Conservation (phyloP, 92 coral and sea anemone genomes). For the Porites divaricata region DNA sequence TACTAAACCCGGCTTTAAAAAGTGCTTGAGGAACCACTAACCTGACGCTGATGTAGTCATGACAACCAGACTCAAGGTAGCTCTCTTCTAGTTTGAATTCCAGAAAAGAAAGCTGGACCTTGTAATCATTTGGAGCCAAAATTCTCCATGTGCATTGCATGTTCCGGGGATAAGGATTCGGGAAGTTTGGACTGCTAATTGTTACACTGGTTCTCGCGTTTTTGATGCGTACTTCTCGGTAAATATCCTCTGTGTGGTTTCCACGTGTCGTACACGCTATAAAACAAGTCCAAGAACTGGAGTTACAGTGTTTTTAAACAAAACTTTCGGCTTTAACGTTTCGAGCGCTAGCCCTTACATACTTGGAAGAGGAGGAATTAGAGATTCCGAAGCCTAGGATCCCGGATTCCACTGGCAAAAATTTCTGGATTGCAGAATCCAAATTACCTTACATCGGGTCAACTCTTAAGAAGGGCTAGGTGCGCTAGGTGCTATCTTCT, state of each 20-base stretch:
- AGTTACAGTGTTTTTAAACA: neutral
- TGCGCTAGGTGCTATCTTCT: too few species aligned
- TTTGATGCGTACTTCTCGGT: constrained; percentile 36
- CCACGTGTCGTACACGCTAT: constrained; percentile 42
- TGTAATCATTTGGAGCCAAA: constrained; percentile 19
- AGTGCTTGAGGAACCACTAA: neutral
- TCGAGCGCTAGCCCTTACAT: too few species aligned
- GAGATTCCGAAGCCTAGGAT: too few species aligned
- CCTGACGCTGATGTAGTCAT: constrained; percentile 48
- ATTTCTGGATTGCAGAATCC: too few species aligned
- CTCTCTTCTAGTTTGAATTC: constrained; percentile 30
- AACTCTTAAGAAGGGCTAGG: too few species aligned
- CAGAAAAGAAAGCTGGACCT: constrained; percentile 30
- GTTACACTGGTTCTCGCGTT: constrained; percentile 46
- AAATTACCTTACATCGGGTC: too few species aligned
- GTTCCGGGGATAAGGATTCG: constrained; percentile 38
- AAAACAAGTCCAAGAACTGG: neutral
- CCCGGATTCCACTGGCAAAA: too few species aligned
- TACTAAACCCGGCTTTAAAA: too few species aligned
- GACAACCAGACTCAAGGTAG: constrained; percentile 22
- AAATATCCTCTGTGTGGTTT: constrained; percentile 38
- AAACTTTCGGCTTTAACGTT: too few species aligned
- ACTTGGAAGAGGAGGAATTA: too few species aligned
- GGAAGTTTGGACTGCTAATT: constrained; percentile 54
- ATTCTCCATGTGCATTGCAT: constrained; percentile 57